Evolutionary conservation across 2,113 vertebrate species (phyloP), one percentile per base, ranked within the genome.

Genomic region (Meles meles): DNA sequence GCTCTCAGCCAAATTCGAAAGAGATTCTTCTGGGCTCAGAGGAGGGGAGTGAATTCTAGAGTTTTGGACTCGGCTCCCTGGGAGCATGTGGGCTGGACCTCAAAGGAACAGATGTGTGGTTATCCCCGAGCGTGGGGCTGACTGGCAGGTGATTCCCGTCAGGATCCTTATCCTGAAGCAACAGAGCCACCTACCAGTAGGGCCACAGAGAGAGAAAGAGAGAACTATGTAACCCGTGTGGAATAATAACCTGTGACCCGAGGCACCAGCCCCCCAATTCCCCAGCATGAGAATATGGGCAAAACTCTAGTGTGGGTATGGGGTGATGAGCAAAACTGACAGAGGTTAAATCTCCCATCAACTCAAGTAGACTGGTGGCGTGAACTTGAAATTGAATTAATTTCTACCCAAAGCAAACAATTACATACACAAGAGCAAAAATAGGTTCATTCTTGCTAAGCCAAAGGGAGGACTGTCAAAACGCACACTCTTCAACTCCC

Each of bases 91-190:
- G 49, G n/a, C 3, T 18, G 11, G 34, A 80, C 27, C 34, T 8
- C 12, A 12, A 86, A 92, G 21, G 44, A 42, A 77, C 20, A 21
- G 47, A 44, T 37, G 5, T 2, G 5, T 27, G 49, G 31, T 42
- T n/a, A 21, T 55, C 25, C 42, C 9, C 0, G 29, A 29, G 21
- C 8, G 55, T 11, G 17, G 0, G 18, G 17, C n/a, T 2, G 5
- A 84, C 13, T 4, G 31, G 4, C 47, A 37, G 9, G 37, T 34
- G 25, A 63, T 44, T 67, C 37, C 37, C 15, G 1, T 25, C 18
- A 47, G 77, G 31, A 39, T 37, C 57, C 44, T 27, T 31, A 31
- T 59, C 47, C 47, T 96, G 31, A 39, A 2, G 79, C 39, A 65
- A 55, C 67, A 84, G 37, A 76, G 39, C 31, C 59, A 10, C 90